Conservation (phyloP, 1,140 invertebrate species). For the Teleopsis dalmanni region DNA sequence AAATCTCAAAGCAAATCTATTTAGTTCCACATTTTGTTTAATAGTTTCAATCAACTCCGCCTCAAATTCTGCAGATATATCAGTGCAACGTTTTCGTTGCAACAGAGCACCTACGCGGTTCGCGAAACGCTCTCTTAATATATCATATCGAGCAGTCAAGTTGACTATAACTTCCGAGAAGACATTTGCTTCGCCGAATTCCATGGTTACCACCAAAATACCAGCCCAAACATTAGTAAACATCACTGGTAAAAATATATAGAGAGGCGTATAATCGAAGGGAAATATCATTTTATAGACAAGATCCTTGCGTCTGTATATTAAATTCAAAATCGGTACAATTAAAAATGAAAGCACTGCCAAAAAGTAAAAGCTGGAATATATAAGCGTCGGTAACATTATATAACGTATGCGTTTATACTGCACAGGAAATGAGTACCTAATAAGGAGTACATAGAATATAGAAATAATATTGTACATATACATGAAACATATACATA, state of each 20-base stretch:
- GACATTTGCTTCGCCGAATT: constrained; percentile 26
- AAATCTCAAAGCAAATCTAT: constrained; percentile 21
- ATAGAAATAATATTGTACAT: too few species aligned
- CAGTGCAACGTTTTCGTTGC: constrained; percentile 1
- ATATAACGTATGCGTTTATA: constrained; percentile 13
- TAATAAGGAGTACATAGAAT: too few species aligned
- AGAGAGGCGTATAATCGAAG: constrained; percentile 17
- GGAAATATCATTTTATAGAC: constrained; percentile 28
- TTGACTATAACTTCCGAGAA: constrained; percentile 26
- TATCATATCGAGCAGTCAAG: constrained; percentile 24
- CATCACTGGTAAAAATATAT: constrained; percentile 21
- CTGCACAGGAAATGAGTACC: constrained; percentile 9
- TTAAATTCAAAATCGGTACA: constrained; percentile 15
- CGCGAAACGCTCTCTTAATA: constrained; percentile 20
- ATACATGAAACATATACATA: too few species aligned
- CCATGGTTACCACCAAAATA: constrained; percentile 22
- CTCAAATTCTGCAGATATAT: constrained; percentile 20
- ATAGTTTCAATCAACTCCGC: constrained; percentile 16
- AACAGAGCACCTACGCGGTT: constrained; percentile 10
- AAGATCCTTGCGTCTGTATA: constrained; percentile 14
- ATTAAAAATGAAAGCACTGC: constrained; percentile 20
- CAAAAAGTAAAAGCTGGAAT: constrained; percentile 19
- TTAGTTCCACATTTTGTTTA: constrained; percentile 20
- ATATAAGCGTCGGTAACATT: constrained; percentile 18
- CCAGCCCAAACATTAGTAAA: constrained; percentile 30